A percentile compares a stretch with the other conserved stretches of the same genome.
These are phyloP conservation scores for Porites divaricata DNA, from an alignment of 92 coral and sea anemone genomes.

Conservation along the genomic window DNA sequence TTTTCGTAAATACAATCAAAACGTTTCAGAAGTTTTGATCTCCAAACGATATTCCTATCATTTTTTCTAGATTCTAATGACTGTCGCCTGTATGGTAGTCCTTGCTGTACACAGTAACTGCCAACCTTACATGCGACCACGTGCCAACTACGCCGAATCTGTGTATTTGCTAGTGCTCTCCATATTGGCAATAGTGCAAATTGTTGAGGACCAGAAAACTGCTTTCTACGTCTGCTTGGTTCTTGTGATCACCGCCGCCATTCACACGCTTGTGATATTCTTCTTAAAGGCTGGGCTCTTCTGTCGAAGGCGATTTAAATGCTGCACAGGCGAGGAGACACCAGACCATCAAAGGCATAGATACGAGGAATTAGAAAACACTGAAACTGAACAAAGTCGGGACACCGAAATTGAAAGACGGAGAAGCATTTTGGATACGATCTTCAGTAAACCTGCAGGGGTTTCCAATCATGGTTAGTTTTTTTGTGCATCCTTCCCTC, in stretches of 20 bases:
- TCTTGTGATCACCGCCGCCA: constrained; percentile 33
- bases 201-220: constrained; percentile 24
- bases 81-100: constrained; percentile 57
- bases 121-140: constrained; percentile 81
- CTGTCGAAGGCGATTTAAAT: constrained; percentile 38
- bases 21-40: too few species aligned
- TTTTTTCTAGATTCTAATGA: constrained; percentile 56
- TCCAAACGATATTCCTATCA: neutral
- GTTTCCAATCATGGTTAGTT: constrained; percentile 3
- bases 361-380: constrained; percentile 2
- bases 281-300: constrained; percentile 55
- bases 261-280: constrained; percentile 55
- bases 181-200: constrained; percentile 67
- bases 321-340: neutral
- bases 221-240: constrained; percentile 29
- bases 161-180: constrained; percentile 71
- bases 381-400: constrained; percentile 6
- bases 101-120: constrained; percentile 75
- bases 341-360: neutral
- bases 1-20: too few species aligned
- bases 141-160: constrained; percentile 82
- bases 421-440: constrained; percentile 6
- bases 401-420: constrained; percentile 19
- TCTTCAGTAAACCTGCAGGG: neutral
- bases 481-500: too few species aligned